Percentiles rank a stretch among this genome's conserved stretches.
Conservation (phyloP, 2,888 invertebrate species). For the Empis stercorea region DNA sequence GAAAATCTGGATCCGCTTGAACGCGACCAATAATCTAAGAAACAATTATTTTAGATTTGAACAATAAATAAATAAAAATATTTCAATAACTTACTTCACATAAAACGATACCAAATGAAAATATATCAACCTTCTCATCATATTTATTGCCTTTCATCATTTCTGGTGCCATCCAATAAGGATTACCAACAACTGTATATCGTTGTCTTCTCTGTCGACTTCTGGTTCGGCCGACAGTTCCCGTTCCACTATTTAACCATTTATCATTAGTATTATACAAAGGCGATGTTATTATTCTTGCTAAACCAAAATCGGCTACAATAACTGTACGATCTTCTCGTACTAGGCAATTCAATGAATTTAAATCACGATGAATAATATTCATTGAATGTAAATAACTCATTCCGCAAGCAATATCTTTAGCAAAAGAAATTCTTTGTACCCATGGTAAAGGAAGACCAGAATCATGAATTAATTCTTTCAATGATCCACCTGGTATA, state of each 20-base stretch:
- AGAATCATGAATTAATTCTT: conserved; percentile 67
- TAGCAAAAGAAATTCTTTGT: conserved; percentile 69
- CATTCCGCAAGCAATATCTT: conserved; percentile 88
- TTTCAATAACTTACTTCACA: conserved; percentile 58
- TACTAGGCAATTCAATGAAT: conserved; percentile 90
- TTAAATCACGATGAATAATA: conserved; percentile 89
- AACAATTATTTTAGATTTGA: too few species aligned
- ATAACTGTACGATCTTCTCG: conserved; percentile 83
- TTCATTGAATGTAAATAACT: conserved; percentile 89
- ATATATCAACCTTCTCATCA: conserved; percentile 92
- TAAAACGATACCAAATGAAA: conserved; percentile 88
- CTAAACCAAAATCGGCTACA: conserved; percentile 91
- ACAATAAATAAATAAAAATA: too few species aligned
- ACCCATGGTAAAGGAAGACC: conserved; percentile 61
- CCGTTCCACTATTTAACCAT: conserved; percentile 25
- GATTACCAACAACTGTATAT: conserved; percentile 93
- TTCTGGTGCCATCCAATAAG: conserved; percentile 98
- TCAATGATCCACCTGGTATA: conserved; percentile 81
- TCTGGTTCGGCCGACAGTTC: conserved; percentile 41
- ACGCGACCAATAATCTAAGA: conserved; percentile 82
- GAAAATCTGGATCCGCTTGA: conserved; percentile 86
- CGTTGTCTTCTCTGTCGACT: conserved; percentile 65
- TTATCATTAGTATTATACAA: conserved; percentile 33
- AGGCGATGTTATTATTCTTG: conserved; percentile 53
- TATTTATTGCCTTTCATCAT: conserved; percentile 96